Conservation (phyloP, 2,888 invertebrate genomes). For the Coleophora flavipennella region DNA sequence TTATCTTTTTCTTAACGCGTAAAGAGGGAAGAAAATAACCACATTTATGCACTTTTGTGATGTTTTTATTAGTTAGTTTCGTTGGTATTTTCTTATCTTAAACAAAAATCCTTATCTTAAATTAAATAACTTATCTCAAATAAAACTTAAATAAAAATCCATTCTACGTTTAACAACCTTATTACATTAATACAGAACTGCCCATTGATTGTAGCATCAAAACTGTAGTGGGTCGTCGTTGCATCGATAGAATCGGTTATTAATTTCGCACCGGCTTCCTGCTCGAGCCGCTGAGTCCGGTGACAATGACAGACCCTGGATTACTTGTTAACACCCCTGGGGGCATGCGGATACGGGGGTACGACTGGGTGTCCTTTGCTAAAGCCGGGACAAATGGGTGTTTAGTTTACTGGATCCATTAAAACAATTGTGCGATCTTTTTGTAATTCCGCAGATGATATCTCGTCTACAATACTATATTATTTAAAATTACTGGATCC, state of each 20-base stretch:
- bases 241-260: constrained; percentile 42
- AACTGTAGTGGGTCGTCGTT: constrained; percentile 3
- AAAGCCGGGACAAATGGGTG: constrained; percentile 44
- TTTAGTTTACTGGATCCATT: constrained; percentile 61
- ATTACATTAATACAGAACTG: too few relatives aligned
- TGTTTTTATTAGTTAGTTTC: too few relatives aligned
- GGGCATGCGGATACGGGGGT: constrained; percentile 21
- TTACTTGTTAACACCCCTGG: constrained; percentile 16
- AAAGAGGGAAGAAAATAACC: too few relatives aligned
- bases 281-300: constrained; percentile 48
- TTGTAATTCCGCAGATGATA: background rate
- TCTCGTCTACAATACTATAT: too few relatives aligned
- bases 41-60: too few relatives aligned
- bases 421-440: constrained; percentile 35
- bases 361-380: constrained; percentile 24
- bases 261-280: constrained; percentile 46
- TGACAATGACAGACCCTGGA: constrained; percentile 55
- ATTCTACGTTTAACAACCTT: too few relatives aligned
- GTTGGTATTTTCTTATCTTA: too few relatives aligned
- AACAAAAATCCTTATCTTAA: too few relatives aligned
- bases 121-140: too few relatives aligned
- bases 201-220: too few relatives aligned
- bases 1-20: too few relatives aligned
- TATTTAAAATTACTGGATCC: constrained; percentile 29
- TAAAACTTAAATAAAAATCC: too few relatives aligned